Base-by-base conservation (phyloP, 1,140 invertebrate genomes). In the Lithobius niger region DNA sequence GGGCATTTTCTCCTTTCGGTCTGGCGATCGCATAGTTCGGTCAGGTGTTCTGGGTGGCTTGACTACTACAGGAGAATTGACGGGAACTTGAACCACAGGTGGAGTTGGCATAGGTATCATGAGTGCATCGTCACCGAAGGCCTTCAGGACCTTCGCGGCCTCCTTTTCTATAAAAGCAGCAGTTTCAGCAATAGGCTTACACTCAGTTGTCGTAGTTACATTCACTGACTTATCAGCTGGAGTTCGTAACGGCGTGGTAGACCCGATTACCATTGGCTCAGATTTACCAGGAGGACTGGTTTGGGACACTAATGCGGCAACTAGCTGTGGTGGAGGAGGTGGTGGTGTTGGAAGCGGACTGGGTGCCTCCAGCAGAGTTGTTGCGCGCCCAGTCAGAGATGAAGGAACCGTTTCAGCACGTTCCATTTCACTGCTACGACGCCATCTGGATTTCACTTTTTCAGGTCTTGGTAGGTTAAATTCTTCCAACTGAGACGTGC, bases 371-470 rank as follows among this genome's bases (percentile, higher is more conserved):
- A 36, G 6, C 31, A 36, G 6, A 10, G 6, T 36, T 36, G 31
- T 36, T 10, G 31, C n/a, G 6, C 6, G 6, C 31, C 6, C n/a
- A n/a, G 31, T 36, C n/a, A 36, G 6, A 36, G 31, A 36, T 36
- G 31, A 36, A 10, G 31, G 31, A 36, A 6, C 43, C 16, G 24
- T 52, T 77, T 76, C 79, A 24, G 52, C 54, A 31, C 47, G 50
- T 62, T 90, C 86, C 40, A 88, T 71, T 67, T 90, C 86, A 71
- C 84, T 87, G 1, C 82, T 85, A 57, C 85, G 70, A 48, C 86
- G 69, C 86, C 88, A 90, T 24, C 86, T 72, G 3, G 86, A 88
- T 67, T 90, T 91, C 0, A 91, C 84, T 74, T 88, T 88, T 3
- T 86, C 82, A 1, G 83, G 84, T 71, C 81, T 83, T n/a, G 51